phyloP scores from a whole-genome alignment of 2,113 vertebrate genomes.

The Nycticorax nycticorax region DNA sequence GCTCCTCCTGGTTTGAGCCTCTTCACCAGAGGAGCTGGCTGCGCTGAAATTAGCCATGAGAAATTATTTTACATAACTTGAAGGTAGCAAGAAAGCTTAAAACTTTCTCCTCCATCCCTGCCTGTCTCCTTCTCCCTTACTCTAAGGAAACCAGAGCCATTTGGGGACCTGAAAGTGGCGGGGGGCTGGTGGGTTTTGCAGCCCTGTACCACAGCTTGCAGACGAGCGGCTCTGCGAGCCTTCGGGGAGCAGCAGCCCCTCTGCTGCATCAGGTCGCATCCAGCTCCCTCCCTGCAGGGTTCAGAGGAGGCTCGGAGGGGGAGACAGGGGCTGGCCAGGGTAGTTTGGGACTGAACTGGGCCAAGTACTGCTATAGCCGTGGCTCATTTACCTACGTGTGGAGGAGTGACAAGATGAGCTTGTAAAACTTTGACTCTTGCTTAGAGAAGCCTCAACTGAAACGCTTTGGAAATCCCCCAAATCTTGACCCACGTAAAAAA shows the following conservation, averaged over 20 bases:
- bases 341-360: neutral
- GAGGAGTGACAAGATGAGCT: neutral
- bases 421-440: neutral
- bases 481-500: neutral
- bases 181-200: neutral
- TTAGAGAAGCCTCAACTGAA: neutral
- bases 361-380: accelerated
- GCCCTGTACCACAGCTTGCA: neutral
- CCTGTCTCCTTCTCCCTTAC: neutral
- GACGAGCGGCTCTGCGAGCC: neutral
- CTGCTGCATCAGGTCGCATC: neutral
- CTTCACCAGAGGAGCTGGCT: neutral
- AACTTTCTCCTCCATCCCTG: neutral
- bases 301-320: neutral
- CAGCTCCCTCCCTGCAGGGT: neutral
- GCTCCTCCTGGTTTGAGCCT: accelerated
- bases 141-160: neutral
- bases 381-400: accelerated
- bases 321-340: neutral
- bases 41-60: neutral
- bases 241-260: neutral
- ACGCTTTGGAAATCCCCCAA: neutral
- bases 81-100: neutral
- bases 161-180: neutral
- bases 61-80: neutral